A percentile compares a stretch with the other conserved stretches of the same genome.
phyloP scores from a whole-genome alignment of 1,140 invertebrate species.

The Neodiprion virginianus region DNA sequence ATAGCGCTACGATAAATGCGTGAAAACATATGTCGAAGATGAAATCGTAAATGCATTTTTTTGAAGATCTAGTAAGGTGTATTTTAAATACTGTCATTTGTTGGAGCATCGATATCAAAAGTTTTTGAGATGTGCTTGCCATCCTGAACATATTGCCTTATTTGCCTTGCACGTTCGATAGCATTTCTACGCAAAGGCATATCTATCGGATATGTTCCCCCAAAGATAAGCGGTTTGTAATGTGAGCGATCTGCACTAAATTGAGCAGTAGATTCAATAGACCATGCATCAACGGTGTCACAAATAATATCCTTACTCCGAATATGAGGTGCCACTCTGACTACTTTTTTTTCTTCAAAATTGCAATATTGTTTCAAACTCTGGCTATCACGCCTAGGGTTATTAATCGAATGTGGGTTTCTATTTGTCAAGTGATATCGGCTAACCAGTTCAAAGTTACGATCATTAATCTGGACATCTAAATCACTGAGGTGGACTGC shows the following conservation, averaged over 20 bases:
- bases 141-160: conserved; percentile 20
- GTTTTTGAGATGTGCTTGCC: conserved; percentile 58
- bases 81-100: conserved; percentile 38
- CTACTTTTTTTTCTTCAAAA: conserved; percentile 55
- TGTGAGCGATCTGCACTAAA: conserved; percentile 38
- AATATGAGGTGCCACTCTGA: conserved; percentile 56
- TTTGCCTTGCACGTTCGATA: conserved; percentile 17
- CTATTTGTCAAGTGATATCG: conserved; percentile 15
- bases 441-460: conserved; percentile 36
- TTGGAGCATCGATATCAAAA: conserved; percentile 69
- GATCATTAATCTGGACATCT: conserved; percentile 55
- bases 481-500: conserved; percentile 46
- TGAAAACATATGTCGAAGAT: too few relatives aligned
- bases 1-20: too few relatives aligned
- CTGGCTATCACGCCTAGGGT: conserved; percentile 31
- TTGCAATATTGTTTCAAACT: conserved; percentile 52
- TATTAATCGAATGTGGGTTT: conserved; percentile 27
- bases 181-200: conserved; percentile 59
- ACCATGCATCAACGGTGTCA: conserved; percentile 69
- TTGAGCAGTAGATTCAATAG: conserved; percentile 46
- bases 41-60: background rate
- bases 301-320: conserved; percentile 65
- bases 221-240: conserved; percentile 75
- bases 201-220: conserved; percentile 83
- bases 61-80: background rate